Conservation (phyloP, 2,797 vertebrate species). For the Scolopax bukidnonensis region DNA sequence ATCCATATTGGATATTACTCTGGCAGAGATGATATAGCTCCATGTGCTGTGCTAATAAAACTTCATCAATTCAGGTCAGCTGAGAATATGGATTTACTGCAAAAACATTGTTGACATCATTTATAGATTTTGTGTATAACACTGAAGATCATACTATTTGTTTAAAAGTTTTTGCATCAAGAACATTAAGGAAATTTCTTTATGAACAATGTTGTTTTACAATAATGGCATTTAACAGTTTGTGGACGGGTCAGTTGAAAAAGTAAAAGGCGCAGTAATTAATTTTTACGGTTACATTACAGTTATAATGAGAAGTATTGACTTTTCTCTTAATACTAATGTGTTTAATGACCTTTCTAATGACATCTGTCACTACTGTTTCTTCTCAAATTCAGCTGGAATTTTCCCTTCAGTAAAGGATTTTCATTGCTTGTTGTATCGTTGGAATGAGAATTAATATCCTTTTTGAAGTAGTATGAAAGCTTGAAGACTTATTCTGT, state of each 20-base stretch:
- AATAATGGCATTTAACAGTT: background rate
- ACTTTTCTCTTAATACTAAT: conserved; percentile 37
- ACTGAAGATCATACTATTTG: background rate
- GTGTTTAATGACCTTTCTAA: conserved; percentile 45
- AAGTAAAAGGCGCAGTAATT: background rate
- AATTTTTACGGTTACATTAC: conserved; percentile 17
- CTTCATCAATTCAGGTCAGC: background rate
- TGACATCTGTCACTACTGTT: conserved; percentile 20
- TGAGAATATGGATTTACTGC: background rate
- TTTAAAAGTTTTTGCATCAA: background rate
- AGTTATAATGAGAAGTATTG: conserved; percentile 26
- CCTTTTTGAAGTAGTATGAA: background rate
- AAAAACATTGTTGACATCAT: background rate
- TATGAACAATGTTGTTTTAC: background rate
- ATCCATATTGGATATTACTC: background rate
- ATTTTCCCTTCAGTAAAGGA: background rate
- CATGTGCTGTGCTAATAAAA: background rate
- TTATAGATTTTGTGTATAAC: background rate
- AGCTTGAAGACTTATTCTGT: background rate
- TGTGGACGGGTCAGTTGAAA: background rate
- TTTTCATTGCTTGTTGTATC: conserved; percentile 16
- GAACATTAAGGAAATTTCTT: background rate
- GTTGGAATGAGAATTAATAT: background rate
- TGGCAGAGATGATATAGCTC: background rate
- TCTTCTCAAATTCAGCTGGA: conserved; percentile 23